Conservation (phyloP, 1,140 invertebrate genomes). For the Mactra quadrangularis region DNA sequence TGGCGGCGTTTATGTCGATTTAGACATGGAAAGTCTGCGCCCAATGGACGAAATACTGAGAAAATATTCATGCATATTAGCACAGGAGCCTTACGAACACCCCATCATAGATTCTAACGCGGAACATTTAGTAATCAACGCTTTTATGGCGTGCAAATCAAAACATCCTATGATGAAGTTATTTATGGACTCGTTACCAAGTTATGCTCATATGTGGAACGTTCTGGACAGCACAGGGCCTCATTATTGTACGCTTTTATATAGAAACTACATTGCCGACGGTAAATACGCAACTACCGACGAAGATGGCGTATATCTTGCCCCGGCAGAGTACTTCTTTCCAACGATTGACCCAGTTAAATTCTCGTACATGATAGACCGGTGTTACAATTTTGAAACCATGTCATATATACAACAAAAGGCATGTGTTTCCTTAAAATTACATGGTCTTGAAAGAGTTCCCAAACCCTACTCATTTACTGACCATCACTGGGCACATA, state of each 20-base stretch:
- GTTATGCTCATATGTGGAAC: slow-evolving; percentile 75
- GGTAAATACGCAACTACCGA: slow-evolving; percentile 10
- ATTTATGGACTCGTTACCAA: slow-evolving; percentile 69
- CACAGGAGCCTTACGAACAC: slow-evolving; percentile 78
- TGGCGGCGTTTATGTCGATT: slow-evolving; percentile 78
- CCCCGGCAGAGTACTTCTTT: slow-evolving; percentile 76
- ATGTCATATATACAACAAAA: slow-evolving; percentile 64
- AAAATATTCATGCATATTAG: slow-evolving; percentile 75
- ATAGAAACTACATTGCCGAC: slow-evolving; percentile 60
- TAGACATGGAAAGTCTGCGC: slow-evolving; percentile 76
- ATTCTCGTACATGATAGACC: slow-evolving; percentile 61
- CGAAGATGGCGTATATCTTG: slow-evolving; percentile 65
- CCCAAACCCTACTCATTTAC: slow-evolving; percentile 68
- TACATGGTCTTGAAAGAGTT: slow-evolving; percentile 52
- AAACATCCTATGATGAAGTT: slow-evolving; percentile 74
- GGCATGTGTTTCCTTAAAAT: slow-evolving; percentile 72
- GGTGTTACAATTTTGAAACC: slow-evolving; percentile 56
- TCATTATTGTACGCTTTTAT: slow-evolving; percentile 72
- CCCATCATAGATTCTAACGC: slow-evolving; percentile 73
- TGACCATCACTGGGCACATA: slow-evolving; percentile 77
- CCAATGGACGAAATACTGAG: slow-evolving; percentile 66
- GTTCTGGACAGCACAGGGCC: slow-evolving; percentile 77
- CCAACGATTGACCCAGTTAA: slow-evolving; percentile 73
- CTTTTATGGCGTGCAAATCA: slow-evolving; percentile 74
- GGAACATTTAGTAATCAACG: slow-evolving; percentile 76